Conservation (phyloP, 2,888 invertebrate genomes). For the Ectemnius cavifrons region DNA sequence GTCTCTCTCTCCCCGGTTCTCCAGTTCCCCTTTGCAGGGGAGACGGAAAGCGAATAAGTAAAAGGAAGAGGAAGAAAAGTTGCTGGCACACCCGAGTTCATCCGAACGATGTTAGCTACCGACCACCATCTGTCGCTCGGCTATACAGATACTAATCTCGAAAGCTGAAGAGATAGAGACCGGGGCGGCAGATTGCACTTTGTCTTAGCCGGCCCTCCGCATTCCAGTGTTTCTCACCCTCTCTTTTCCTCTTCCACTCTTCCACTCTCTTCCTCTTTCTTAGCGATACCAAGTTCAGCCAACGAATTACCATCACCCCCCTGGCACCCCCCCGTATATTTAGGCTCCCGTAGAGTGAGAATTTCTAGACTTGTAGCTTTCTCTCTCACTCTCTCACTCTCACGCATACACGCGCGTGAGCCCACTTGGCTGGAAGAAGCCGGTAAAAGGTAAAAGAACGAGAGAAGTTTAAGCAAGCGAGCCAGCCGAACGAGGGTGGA, state of each 20-base stretch:
- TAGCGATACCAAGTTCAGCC: conserved; percentile 61
- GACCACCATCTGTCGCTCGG: conserved; percentile 69
- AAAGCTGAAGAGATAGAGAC: conserved; percentile 61
- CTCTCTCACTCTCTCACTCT: background rate
- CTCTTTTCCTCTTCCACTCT: no score
- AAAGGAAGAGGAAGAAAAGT: conserved; percentile 35
- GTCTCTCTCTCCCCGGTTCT: background rate
- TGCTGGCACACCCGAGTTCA: conserved; percentile 40
- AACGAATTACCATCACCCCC: conserved; percentile 68
- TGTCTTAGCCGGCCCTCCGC: conserved; percentile 69
- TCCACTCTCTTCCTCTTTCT: no score
- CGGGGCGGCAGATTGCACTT: conserved; percentile 61
- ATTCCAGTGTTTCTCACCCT: conserved; percentile 48
- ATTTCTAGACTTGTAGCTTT: conserved; percentile 48
- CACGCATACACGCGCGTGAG: no score
- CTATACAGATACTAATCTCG: conserved; percentile 71
- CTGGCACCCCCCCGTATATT: conserved; percentile 65
- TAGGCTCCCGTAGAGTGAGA: conserved; percentile 57
- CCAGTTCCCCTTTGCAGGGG: background rate
- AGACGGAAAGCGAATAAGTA: conserved; percentile 5
- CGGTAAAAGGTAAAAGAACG: background rate
- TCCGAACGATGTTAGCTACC: conserved; percentile 63
- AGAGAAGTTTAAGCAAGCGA: conserved; percentile 13
- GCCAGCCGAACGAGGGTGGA: background rate
- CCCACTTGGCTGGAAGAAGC: background rate